Evolutionary conservation across 2,113 vertebrate genomes (phyloP), one percentile per base, ranked within the genome.

Genomic region (Psittacara wagleri): DNA sequence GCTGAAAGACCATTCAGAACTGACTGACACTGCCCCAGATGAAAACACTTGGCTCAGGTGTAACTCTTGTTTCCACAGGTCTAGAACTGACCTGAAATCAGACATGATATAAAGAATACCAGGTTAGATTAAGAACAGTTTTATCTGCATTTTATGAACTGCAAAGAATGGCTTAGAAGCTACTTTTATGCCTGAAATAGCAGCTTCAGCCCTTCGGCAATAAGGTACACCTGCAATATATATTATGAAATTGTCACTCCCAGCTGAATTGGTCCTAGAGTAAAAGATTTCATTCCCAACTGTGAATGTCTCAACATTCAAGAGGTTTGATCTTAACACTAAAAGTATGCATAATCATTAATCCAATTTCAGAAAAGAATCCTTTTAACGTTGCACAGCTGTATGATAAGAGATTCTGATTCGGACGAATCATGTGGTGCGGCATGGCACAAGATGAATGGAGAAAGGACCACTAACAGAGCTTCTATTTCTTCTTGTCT

Each of bases 251-350:
- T 41, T 90, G 83, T 92, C 76, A 90, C 72, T 90, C 46, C 73
- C 79, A 73, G 64, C 86, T 88, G 79, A 90, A 64, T 88, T 81
- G 88, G 39, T 55, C 55, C 55, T 28, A 48, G 2, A 96, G 48
- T 37, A 80, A 63, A 94, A 86, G 39, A 85, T 25, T 31, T 81
- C 13, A 67, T 94, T 90, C 48, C 64, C 64, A 90, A 1, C 76
- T 44, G 79, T 67, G 75, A 94, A 63, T 28, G 43, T 72, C 72
- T 94, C 49, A 92, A 73, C 44, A 82, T 86, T 59, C 13, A 6
- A 93, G 85, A 84, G 61, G 64, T 35, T 94, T 93, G 85, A 94
- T 93, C 68, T 94, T 86, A 68, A 92, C 31, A 61, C 27, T 46
- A 70, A 88, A 92, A 64, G 13, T 90, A 95, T 81, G 83, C 66